A percentile compares a stretch with the other conserved stretches of the same genome.
phyloP scores from a whole-genome alignment of 2,797 vertebrate species.

The Anabas testudineus region DNA sequence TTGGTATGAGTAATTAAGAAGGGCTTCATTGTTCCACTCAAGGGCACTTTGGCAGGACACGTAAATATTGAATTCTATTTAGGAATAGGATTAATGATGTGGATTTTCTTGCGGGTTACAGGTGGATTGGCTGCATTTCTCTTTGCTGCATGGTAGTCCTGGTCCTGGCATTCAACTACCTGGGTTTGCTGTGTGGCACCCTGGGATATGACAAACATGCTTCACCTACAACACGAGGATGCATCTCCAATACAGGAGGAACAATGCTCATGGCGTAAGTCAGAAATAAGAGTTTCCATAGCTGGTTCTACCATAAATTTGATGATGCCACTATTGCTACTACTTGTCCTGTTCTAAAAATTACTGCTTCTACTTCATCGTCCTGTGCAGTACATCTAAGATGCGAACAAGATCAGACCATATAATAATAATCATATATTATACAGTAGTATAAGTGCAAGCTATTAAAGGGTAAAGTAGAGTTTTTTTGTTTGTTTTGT shows the following conservation, averaged over 20 bases:
- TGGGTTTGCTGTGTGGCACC: conserved; percentile 92
- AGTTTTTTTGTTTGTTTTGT: too few species aligned
- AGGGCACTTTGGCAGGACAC: neutral
- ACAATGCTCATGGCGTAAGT: conserved; percentile 98
- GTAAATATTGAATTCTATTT: too few species aligned
- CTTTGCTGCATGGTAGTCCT: conserved; percentile 92
- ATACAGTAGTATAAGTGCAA: too few species aligned
- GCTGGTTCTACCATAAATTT: too few species aligned
- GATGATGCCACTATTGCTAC: too few species aligned
- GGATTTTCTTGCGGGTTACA: conserved; percentile 61
- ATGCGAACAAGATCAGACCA: neutral
- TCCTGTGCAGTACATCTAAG: too few species aligned
- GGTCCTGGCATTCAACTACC: conserved; percentile 91
- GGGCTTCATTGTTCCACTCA: neutral
- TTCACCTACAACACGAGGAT: conserved; percentile 94
- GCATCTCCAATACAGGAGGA: conserved; percentile 95
- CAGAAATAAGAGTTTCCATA: neutral
- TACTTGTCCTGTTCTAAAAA: too few species aligned
- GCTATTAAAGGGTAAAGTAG: too few species aligned
- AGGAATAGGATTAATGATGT: neutral
- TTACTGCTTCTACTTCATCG: too few species aligned
- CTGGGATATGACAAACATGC: conserved; percentile 91
- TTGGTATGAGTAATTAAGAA: too few species aligned
- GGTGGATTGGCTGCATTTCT: conserved; percentile 91
- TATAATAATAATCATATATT: too few species aligned